phyloP scores from a whole-genome alignment of 2,888 invertebrate species.

The Macaria notata region DNA sequence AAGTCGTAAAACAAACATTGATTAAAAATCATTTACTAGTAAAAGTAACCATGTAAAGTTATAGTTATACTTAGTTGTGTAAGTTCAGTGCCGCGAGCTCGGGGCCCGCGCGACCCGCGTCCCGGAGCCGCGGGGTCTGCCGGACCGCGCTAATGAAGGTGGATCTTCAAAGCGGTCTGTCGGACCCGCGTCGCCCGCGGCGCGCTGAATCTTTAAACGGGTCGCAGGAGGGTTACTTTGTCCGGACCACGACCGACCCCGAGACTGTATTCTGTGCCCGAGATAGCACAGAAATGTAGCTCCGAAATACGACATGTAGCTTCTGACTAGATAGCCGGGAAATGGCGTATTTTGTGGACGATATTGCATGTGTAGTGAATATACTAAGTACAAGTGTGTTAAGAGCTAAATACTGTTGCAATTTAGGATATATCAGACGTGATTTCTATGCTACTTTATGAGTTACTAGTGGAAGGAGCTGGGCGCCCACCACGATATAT shows the following conservation, averaged over 20 bases:
- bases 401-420: too few species aligned
- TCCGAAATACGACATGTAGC: neutral
- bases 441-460: too few species aligned
- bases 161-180: slow-evolving; percentile 74
- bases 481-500: too few species aligned
- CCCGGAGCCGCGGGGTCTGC: slow-evolving; percentile 56
- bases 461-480: too few species aligned
- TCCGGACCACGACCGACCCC: slow-evolving; percentile 14
- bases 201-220: slow-evolving; percentile 77
- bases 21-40: too few species aligned
- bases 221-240: slow-evolving; percentile 46
- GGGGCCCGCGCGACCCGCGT: slow-evolving; percentile 21
- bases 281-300: neutral
- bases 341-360: neutral
- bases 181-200: slow-evolving; percentile 53
- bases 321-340: neutral
- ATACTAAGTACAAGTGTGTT: too few species aligned
- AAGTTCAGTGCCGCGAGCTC: slow-evolving; percentile 16
- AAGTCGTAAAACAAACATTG: too few species aligned
- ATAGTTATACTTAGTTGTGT: slow-evolving; percentile 1
- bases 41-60: neutral
- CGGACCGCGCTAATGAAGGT: slow-evolving; percentile 75
- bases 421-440: too few species aligned
- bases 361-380: too few species aligned
- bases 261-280: neutral